Evolutionary conservation across 1,140 invertebrate species (phyloP).

Genomic region (Araneus ventricosus): DNA sequence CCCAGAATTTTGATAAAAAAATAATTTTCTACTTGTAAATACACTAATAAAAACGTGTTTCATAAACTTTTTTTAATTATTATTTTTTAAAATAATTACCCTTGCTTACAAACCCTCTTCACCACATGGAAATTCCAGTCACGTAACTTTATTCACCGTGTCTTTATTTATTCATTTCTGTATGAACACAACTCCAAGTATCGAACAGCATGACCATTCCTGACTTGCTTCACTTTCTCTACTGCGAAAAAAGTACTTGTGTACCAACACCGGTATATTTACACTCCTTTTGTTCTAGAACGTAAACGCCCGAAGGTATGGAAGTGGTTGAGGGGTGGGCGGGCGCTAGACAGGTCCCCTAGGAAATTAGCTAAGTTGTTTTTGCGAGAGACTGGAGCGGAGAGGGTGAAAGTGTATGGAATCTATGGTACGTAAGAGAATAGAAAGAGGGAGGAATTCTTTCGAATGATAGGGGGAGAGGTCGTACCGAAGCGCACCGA

Average conservation of each 20-base stretch:
- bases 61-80: too few species aligned
- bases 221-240: conserved; percentile 43
- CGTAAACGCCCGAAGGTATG: conserved; percentile 29
- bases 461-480: not conserved
- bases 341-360: conserved; percentile 36
- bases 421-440: conserved; percentile 65
- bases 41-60: too few species aligned
- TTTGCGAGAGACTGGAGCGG: not conserved
- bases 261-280: conserved; percentile 35
- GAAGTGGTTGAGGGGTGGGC: not conserved
- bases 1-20: too few species aligned
- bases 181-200: too few species aligned
- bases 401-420: conserved; percentile 8
- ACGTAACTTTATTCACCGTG: too few species aligned
- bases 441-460: conserved; percentile 1
- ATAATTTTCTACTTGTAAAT: too few species aligned
- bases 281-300: conserved; percentile 59
- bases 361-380: conserved; percentile 74
- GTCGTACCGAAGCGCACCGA: not conserved
- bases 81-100: too few species aligned
- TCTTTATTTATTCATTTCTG: too few species aligned
- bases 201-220: not conserved
- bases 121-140: too few species aligned
- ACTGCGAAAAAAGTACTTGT: not conserved
- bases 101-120: too few species aligned